A percentile compares a stretch with the other conserved stretches of the same genome.
phyloP scores from a whole-genome alignment of 2,797 vertebrate genomes.

The Trematomus bernacchii region DNA sequence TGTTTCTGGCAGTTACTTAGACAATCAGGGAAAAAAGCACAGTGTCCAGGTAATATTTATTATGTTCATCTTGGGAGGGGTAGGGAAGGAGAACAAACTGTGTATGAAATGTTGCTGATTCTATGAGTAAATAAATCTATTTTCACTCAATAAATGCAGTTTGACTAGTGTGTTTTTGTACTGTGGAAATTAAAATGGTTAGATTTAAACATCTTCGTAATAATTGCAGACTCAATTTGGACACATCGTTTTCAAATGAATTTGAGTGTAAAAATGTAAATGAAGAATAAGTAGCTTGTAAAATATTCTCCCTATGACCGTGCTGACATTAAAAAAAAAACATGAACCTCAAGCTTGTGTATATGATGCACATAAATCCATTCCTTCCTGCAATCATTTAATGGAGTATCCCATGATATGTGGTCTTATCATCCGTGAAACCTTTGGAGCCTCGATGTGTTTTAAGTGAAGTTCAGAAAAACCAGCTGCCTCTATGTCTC shows the following conservation, averaged over 20 bases:
- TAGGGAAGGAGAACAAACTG: constrained; percentile 68
- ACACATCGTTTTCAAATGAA: neutral
- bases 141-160: constrained; percentile 75
- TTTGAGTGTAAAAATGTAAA: neutral
- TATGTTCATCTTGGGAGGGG: constrained; percentile 76
- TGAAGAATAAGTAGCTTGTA: no score
- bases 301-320: neutral
- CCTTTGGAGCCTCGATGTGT: constrained; percentile 70
- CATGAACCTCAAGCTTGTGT: neutral
- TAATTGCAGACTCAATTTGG: neutral
- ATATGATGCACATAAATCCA: neutral
- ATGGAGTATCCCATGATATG: constrained; percentile 89
- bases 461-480: constrained; percentile 87
- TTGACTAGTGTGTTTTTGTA: constrained; percentile 21
- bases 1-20: constrained; percentile 79
- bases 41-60: constrained; percentile 84
- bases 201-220: constrained; percentile 1
- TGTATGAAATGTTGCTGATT: constrained; percentile 79
- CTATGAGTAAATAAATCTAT: constrained; percentile 88
- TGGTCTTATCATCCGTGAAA: constrained; percentile 76
- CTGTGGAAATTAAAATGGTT: neutral
- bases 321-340: neutral
- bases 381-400: constrained; percentile 71
- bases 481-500: constrained; percentile 83
- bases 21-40: constrained; percentile 85